Conservation (phyloP, 1,140 invertebrate species). For the Caenorhabditis elegans region WBcel235 BX284603.4:2759001-2759500, state of each 20-base stretch:
- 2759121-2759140: no score
- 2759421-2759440: slow-evolving; percentile 42
- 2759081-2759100: no score
- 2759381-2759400: background rate
- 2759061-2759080: no score
- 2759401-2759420: slow-evolving; percentile 13
- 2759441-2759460: background rate
- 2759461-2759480: no score
- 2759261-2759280: slow-evolving; percentile 4
- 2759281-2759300: background rate
- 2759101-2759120: no score
- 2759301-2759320: slow-evolving; percentile 20
- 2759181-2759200: slow-evolving; percentile 34
- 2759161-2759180: slow-evolving; percentile 41
- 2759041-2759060: no score
- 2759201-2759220: slow-evolving; percentile 4
- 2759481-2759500: no score
- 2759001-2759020: no score
- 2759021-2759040: no score
- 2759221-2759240: slow-evolving; percentile 40
- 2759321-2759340: slow-evolving; percentile 35
- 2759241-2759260: slow-evolving; percentile 43
- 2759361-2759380: slow-evolving; percentile 36
- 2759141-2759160: slow-evolving; percentile 31
- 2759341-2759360: slow-evolving; percentile 23